Percentiles rank a stretch among this genome's conserved stretches.
These are phyloP conservation scores for Anoplopoma fimbria DNA, from an alignment of 2,113 vertebrate species.

Conservation along the genomic window DNA sequence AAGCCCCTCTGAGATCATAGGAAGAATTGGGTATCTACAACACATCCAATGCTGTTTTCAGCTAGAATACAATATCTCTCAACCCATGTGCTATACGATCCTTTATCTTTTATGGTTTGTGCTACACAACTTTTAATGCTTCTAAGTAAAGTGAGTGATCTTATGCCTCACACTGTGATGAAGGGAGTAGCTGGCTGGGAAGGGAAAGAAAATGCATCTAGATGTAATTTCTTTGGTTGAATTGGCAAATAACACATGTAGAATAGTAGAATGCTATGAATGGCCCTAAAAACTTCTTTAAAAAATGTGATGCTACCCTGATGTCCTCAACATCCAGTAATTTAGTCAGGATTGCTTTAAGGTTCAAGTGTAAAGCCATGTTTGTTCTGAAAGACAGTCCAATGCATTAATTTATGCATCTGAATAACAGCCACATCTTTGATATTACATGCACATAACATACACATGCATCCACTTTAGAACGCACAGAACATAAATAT, in stretches of 20 bases:
- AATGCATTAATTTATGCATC: neutral
- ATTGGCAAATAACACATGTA: neutral
- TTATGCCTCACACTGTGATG: neutral
- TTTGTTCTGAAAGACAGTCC: neutral
- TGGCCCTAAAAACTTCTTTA: neutral
- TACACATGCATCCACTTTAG: neutral
- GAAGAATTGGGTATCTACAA: neutral
- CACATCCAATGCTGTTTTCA: neutral
- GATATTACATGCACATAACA: neutral
- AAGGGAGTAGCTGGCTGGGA: neutral
- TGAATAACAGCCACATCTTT: neutral
- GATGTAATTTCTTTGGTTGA: constrained; percentile 1
- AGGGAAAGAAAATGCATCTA: neutral
- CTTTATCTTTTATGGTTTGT: neutral
- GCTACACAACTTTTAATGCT: neutral
- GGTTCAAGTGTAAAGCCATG: constrained; percentile 4
- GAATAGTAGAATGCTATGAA: neutral
- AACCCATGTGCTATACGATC: neutral
- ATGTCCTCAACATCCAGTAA: neutral
- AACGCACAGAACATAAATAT: neutral
- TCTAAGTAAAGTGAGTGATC: neutral
- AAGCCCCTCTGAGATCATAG: constrained; percentile 14
- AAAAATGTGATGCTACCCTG: neutral
- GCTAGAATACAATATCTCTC: neutral
- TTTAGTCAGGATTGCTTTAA: neutral